Percentiles rank a stretch among this genome's conserved stretches.
Evolutionary conservation across 2,797 vertebrate genomes (phyloP).

Genomic region (Valencia hispanica): DNA sequence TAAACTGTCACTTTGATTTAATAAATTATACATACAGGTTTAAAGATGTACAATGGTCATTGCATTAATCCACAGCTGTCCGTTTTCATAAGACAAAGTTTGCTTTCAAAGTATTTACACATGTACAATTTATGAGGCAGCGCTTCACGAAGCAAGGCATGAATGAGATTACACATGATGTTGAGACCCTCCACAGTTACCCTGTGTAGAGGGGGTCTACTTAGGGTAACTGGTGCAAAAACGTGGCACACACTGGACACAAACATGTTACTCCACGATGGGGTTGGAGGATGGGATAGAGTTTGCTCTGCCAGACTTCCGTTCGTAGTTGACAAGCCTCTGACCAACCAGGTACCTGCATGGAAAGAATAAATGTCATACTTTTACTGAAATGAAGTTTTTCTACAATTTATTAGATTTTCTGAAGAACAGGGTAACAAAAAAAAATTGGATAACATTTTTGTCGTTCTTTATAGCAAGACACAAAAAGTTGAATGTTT

Average conservation of each 20-base stretch:
- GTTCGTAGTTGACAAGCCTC: constrained; percentile 97
- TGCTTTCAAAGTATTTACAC: constrained; percentile 90
- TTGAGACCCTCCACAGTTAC: constrained; percentile 17
- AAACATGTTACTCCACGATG: constrained; percentile 84
- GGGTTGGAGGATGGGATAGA: constrained; percentile 84
- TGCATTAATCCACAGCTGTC: constrained; percentile 86
- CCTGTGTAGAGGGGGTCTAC: constrained; percentile 53
- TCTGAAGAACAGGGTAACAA: neutral
- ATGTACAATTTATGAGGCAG: constrained; percentile 92
- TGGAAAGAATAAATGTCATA: constrained; percentile 14
- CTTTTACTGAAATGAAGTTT: neutral
- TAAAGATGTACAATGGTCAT: constrained; percentile 98
- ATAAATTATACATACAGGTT: constrained; percentile 98
- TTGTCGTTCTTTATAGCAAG: too few relatives aligned
- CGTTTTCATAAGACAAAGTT: constrained; percentile 74
- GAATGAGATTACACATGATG: constrained; percentile 66
- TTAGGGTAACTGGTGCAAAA: constrained; percentile 50
- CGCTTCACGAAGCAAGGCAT: constrained; percentile 80
- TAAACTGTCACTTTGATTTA: constrained; percentile 98
- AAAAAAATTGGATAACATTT: too few relatives aligned
- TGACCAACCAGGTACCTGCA: constrained; percentile 97
- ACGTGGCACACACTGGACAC: constrained; percentile 33
- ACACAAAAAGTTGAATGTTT: neutral
- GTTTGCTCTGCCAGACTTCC: constrained; percentile 89
- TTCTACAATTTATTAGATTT: neutral